These are phyloP conservation scores for Probosciger aterrimus DNA, from an alignment of 2,113 vertebrate genomes.

Conservation along the genomic window DNA sequence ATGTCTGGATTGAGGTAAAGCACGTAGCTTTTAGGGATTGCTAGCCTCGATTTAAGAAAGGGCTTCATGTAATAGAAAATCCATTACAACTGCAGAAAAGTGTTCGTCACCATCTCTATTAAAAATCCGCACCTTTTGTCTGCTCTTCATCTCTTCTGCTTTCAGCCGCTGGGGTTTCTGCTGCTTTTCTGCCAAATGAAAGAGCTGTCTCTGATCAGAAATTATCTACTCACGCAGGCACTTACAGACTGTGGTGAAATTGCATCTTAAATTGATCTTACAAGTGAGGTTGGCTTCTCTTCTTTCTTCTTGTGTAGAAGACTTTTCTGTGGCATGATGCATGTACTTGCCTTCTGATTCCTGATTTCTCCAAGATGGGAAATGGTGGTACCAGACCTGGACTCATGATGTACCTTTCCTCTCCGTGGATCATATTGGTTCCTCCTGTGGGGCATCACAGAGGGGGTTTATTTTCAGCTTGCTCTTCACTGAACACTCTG, in stretches of 20 bases:
- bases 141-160: not conserved
- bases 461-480: not conserved
- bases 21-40: not conserved
- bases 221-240: not conserved
- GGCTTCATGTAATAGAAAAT: not conserved
- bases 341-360: not conserved
- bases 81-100: not conserved
- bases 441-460: not conserved
- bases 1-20: not conserved
- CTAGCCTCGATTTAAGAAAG: not conserved
- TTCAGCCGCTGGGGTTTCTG: not conserved
- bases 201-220: constrained; percentile 29
- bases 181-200: not conserved
- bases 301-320: not conserved
- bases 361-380: not conserved
- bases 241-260: not conserved
- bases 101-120: not conserved
- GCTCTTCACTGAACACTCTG: not conserved
- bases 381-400: not conserved
- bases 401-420: not conserved
- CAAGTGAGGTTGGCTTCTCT: not conserved
- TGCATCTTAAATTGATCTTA: not conserved
- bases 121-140: not conserved
- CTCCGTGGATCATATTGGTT: fast-evolving
- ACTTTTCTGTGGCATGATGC: not conserved